Evolutionary conservation across 2,797 vertebrate species (phyloP), one percentile per base, ranked within the genome.

Genomic region (Mareca strepera): DNA sequence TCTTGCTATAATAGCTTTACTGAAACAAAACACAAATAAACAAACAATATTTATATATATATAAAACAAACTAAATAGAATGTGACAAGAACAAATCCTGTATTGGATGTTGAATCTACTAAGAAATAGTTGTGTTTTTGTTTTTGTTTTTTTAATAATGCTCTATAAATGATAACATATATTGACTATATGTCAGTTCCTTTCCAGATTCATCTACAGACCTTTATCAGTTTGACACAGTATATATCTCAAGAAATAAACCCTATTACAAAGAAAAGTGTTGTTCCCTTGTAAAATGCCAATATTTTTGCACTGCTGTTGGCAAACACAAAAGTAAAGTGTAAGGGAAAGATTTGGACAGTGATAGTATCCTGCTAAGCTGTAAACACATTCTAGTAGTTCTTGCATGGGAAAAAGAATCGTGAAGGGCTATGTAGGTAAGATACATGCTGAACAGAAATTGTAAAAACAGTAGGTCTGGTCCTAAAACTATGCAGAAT

Each of bases 321-420:
- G 77, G 46, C 44, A 90, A 94, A 82, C 12, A n/a, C 6, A 92
- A 43, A 26, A 76, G 67, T 79, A 90, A 92, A 95, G 88, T 14
- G 14, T 41, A 67, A 60, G 12, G 28, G 7, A 55, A 92, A 67
- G 23, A n/a, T 76, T 68, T 86, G 31, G 72, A 79, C 93, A 88
- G 3, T 69, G 7, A 52, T 41, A 63, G 6, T 13, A 90, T 43
- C 37, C 52, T 88, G 74, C 55, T 81, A 75, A 72, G 74, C 20
- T 81, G 3, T 39, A 82, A 84, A 53, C 17, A 73, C 15, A 72
- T 66, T 74, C 15, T 35, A 73, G 70, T 50, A 31, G 75, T 73
- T 86, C 69, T 39, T 44, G 43, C 41, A 69, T 4, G 86, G 9
- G 58, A 68, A 79, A 59, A 86, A 62, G 12, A 29, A 17, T 58